Base-by-base conservation (phyloP, 2,797 vertebrate species). In the Orestias chungarensis region DNA sequence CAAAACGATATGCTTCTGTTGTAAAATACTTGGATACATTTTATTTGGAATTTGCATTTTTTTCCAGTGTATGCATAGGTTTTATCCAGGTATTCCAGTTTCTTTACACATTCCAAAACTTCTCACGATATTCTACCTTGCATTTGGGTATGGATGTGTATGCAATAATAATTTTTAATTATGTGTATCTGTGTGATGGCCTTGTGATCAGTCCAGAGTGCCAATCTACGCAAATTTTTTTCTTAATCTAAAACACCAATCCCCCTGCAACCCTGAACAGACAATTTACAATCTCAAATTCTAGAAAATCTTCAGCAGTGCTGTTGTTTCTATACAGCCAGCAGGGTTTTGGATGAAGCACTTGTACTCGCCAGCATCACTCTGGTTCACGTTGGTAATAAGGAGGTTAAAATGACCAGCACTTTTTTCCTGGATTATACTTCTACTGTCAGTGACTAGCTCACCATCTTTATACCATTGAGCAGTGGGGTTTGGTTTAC, bases 331-430 rank as follows among this genome's bases (percentile, higher is more conserved):
- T 15, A 94, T 94, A 81, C 75, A 91, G 23, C 97, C 98, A 33
- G 93, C 92, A 23, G 86, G 85, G 87, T 98, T 99, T 49, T 89
- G 93, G 78, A 98, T 96, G 57, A 96, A 4, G 71, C 98, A 99
- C 80, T 94, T 98, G 72, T 98, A 99, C 80, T 96, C 95, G 0
- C 98, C 98, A 79, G 94, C 94, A 79, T 99, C 96, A 72, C 77
- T 92, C 69, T 93, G 92, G 15, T 80, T 86, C 81, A 95, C 92
- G 47, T 96, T 96, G 54, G 94, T 96, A 80, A 99, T 94, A 64
- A 96, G 96, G 64, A 99, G 90, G 82, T 96, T 97, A 71, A 96
- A 96, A 88, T 92, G 95, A 0, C 97, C 97, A 1, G 89, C 84
- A 29, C 94, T 94, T 82, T 96, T 95, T 82, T 98, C 96, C 85